Base-by-base conservation (phyloP, 2,113 vertebrate species). In the Albula goreensis region DNA sequence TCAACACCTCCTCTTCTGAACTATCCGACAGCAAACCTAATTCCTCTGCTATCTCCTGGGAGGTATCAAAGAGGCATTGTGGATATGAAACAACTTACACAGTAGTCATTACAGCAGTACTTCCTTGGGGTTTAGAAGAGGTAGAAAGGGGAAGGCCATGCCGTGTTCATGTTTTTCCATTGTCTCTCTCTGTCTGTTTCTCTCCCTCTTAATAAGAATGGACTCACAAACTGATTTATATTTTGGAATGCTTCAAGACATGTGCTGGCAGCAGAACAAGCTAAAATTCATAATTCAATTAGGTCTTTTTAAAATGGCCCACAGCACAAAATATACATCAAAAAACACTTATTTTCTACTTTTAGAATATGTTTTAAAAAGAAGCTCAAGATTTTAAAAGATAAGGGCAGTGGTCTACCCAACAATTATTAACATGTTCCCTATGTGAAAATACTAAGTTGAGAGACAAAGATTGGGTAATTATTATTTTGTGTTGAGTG, bases 1-100 rank as follows among this genome's bases (percentile, higher is more conserved):
- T 99, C 91, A 99, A 93, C 91, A 97, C 95, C 87, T 98, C 97
- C 0, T 99, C 98, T 93, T 99, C 98, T 17, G 97, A 99, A 96
- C 97, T 98, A 94, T 93, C 94, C 90, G 97, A 97, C 95, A 97
- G 95, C 91, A 91, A 90, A 22, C 98, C 98, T 96, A 99, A 95
- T 90, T 98, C 97, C 92, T 97, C 95, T 87, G 94, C 94, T 95
- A 99, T 91, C 91, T 98, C 98, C 98, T 99, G 89, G 89, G 92
- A 92, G 95, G 94, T 94, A 93, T 95, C 90, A 95, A 17, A 95
- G 89, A 97, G 95, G 93, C 90, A 93, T 86, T 70, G 90, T 83
- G 90, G 90, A 85, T 93, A 89, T 89, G 85, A 78, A 15, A 85
- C 0, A 5, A n/a, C 41, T 56, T 41, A 49, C 57, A 70, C 57